Base-by-base conservation (phyloP, 2,888 invertebrate species). In the Dynastes tityus region DNA sequence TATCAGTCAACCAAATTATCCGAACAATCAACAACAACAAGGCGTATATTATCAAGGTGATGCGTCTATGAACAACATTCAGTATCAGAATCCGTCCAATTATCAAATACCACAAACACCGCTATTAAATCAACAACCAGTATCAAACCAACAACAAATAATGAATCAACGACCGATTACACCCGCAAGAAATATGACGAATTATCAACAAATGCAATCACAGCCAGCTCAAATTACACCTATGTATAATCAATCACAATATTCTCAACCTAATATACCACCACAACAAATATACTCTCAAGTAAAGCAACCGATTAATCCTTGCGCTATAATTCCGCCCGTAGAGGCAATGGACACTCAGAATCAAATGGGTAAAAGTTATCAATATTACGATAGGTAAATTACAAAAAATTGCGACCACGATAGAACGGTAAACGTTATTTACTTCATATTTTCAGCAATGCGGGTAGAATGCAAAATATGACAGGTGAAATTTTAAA, bases 351-450 rank as follows among this genome's bases (percentile, higher is more conserved):
- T n/a, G 6, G 27, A 13, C 22, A 68, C 11, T 74, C 63, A 61
- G 49, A 49, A 55, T 8, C 45, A 45, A 11, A 45, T 55, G 71
- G 27, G 53, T 61, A 74, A 74, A 45, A 74, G 29, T 27, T 74
- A 74, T 70, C 79, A 81, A 63, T 80, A 81, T 70, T 80, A 71
- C 71, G 78, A 81, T 61, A 80, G 80, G 81, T 81, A 79, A 65
- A 63, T 2, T 63, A 32, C 16, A 16, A 32, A 58, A 55, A 53
- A 70, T 16, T 29, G 3, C 16, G 70, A 29, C 5, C 4, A 61
- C 22, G 55, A 9, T 5, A 40, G 45, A 29, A 27, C 9, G 11
- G 13, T 29, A 22, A 67, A 49, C 49, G 13, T 45, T 27, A 51
- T 68, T 29, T 29, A 45, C 45, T 68, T 61, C 22, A 27, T 49